Percentiles rank a stretch among this genome's conserved stretches.
Evolutionary conservation across 1,140 invertebrate genomes (phyloP).

Genomic region (Aplysia californica): DNA sequence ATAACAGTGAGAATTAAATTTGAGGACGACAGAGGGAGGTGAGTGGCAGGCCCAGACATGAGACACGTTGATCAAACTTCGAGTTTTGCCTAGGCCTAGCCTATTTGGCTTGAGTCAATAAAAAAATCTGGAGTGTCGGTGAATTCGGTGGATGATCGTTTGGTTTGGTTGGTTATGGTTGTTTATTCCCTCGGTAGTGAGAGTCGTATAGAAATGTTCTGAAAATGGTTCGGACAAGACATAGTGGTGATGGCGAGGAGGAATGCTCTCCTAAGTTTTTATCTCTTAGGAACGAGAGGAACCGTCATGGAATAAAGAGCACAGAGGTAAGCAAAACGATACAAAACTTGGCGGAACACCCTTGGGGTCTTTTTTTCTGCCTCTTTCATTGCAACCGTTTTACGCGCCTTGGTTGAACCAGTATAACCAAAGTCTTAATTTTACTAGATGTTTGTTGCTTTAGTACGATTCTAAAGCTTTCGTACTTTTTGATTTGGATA

Average conservation of each 20-base stretch:
- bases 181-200: slow-evolving; percentile 9
- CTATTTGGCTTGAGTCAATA: neutral
- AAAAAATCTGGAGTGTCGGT: neutral
- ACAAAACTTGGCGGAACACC: too few relatives aligned
- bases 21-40: too few relatives aligned
- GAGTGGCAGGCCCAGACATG: neutral
- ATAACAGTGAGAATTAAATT: too few relatives aligned
- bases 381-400: too few relatives aligned
- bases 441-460: neutral
- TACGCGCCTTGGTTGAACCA: neutral
- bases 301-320: neutral
- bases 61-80: neutral
- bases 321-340: slow-evolving; percentile 11
- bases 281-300: slow-evolving; percentile 13
- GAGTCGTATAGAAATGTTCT: neutral
- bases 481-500: neutral
- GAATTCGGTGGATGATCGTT: too few relatives aligned
- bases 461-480: neutral
- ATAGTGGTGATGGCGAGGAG: slow-evolving; percentile 6
- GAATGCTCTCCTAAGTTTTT: neutral
- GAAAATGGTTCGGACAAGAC: slow-evolving; percentile 21
- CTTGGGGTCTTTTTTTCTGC: too few relatives aligned
- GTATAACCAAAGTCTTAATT: neutral
- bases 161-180: too few relatives aligned
- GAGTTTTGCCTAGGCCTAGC: neutral